Evolutionary conservation across 1,140 invertebrate species (phyloP).

Genomic region (Drosophila pseudoananassae): DNA sequence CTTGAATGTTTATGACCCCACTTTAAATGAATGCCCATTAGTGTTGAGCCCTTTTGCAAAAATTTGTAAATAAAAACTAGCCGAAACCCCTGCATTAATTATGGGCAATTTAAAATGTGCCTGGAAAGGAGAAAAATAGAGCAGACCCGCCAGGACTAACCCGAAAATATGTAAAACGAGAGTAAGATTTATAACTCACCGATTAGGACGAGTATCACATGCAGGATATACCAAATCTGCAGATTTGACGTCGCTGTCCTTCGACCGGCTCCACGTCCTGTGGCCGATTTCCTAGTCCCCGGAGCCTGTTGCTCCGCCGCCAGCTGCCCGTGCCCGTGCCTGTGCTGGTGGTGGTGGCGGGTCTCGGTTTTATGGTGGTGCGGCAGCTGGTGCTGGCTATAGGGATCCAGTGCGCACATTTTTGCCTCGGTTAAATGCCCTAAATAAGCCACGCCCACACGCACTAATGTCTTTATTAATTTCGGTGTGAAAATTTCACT

Average conservation of each 20-base stretch:
- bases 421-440: slow-evolving; percentile 43
- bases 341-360: slow-evolving; percentile 45
- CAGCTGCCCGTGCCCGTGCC: slow-evolving; percentile 30
- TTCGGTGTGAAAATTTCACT: slow-evolving; percentile 71
- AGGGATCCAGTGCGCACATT: slow-evolving; percentile 63
- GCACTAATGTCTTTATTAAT: slow-evolving; percentile 77
- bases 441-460: slow-evolving; percentile 47
- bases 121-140: slow-evolving; percentile 16
- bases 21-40: slow-evolving; percentile 22
- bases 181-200: slow-evolving; percentile 59
- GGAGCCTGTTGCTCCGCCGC: slow-evolving; percentile 44
- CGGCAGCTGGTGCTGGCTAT: slow-evolving; percentile 60
- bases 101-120: slow-evolving; percentile 59
- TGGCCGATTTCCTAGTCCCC: slow-evolving; percentile 29
- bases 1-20: slow-evolving; percentile 14
- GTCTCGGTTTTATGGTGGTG: slow-evolving; percentile 45
- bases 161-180: not conserved
- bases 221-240: slow-evolving; percentile 78
- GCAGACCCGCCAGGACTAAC: not conserved
- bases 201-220: slow-evolving; percentile 83
- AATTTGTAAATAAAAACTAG: slow-evolving; percentile 8
- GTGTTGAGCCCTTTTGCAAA: not conserved
- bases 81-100: slow-evolving; percentile 52
- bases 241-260: slow-evolving; percentile 49
- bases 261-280: slow-evolving; percentile 34